Evolutionary conservation across 2,797 vertebrate genomes (phyloP).

Genomic region (Crenichthys baileyi): DNA sequence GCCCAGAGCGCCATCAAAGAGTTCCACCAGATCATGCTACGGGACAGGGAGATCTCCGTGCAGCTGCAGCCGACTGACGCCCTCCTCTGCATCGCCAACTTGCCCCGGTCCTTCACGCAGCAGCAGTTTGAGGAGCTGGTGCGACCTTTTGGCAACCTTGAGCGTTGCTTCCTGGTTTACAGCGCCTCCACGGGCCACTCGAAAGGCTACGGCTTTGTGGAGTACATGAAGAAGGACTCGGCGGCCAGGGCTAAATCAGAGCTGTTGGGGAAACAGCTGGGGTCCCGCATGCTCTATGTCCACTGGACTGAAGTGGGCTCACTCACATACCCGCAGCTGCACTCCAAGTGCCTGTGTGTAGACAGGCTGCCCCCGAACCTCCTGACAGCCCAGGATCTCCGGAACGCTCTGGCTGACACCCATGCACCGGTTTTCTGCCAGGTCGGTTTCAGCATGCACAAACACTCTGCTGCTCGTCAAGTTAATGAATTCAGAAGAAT

Average conservation of each 20-base stretch:
- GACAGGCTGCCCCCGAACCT: conserved; percentile 86
- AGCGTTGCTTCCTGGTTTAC: conserved; percentile 94
- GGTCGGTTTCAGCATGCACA: conserved; percentile 70
- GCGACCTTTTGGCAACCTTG: conserved; percentile 91
- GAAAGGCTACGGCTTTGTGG: conserved; percentile 95
- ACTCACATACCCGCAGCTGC: conserved; percentile 85
- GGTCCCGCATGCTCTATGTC: conserved; percentile 90
- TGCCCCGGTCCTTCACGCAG: conserved; percentile 88
- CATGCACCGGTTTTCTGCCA: conserved; percentile 88
- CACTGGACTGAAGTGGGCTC: conserved; percentile 94
- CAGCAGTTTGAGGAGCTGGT: conserved; percentile 94
- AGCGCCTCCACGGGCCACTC: conserved; percentile 86
- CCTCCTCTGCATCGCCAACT: conserved; percentile 91
- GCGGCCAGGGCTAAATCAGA: conserved; percentile 92
- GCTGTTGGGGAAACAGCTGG: conserved; percentile 90
- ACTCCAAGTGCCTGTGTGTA: conserved; percentile 90
- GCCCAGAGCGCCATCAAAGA: conserved; percentile 88
- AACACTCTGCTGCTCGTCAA: background rate
- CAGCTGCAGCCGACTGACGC: conserved; percentile 94
- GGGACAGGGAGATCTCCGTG: conserved; percentile 90
- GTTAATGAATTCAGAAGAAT: background rate
- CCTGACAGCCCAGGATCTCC: conserved; percentile 83
- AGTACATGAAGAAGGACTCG: conserved; percentile 97
- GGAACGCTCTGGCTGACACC: conserved; percentile 77
- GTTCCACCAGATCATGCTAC: conserved; percentile 86